These are phyloP conservation scores for Diprion similis DNA, from an alignment of 1,140 invertebrate species.

Conservation along the genomic window DNA sequence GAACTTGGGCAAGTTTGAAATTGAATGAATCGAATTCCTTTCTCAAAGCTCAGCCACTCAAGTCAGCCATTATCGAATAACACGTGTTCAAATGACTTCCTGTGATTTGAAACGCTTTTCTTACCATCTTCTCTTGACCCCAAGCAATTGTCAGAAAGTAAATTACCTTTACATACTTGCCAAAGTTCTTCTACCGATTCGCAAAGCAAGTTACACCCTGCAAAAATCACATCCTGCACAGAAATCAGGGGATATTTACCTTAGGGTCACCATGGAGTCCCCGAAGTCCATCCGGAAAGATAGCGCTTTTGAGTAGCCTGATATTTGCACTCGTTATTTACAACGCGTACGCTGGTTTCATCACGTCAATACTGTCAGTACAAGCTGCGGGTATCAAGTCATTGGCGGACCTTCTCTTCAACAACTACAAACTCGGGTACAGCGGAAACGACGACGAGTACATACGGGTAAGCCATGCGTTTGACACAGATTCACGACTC, in stretches of 20 bases:
- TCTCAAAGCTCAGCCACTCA: too few relatives aligned
- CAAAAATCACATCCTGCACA: too few relatives aligned
- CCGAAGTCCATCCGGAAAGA: constrained; percentile 63
- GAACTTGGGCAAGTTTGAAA: too few relatives aligned
- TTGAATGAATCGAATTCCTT: too few relatives aligned
- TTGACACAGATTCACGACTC: too few relatives aligned
- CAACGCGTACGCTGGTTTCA: constrained; percentile 69
- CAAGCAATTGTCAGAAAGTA: too few relatives aligned
- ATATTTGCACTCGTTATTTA: constrained; percentile 67
- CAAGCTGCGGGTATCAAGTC: constrained; percentile 65
- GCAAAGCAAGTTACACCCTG: not conserved
- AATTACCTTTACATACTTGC: too few relatives aligned
- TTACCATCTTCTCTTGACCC: too few relatives aligned
- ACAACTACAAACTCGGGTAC: constrained; percentile 68
- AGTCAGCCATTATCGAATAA: too few relatives aligned
- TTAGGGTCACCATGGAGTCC: constrained; percentile 69
- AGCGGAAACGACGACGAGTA: constrained; percentile 55
- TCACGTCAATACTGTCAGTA: constrained; percentile 70
- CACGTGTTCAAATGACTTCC: too few relatives aligned
- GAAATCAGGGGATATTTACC: constrained; percentile 21
- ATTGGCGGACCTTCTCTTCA: constrained; percentile 65
- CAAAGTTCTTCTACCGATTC: not conserved
- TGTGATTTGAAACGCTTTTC: too few relatives aligned
- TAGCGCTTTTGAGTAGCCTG: constrained; percentile 65
- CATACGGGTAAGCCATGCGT: constrained; percentile 43